Conservation (phyloP, 2,797 vertebrate species). For the Peromyscus nudipes region DNA sequence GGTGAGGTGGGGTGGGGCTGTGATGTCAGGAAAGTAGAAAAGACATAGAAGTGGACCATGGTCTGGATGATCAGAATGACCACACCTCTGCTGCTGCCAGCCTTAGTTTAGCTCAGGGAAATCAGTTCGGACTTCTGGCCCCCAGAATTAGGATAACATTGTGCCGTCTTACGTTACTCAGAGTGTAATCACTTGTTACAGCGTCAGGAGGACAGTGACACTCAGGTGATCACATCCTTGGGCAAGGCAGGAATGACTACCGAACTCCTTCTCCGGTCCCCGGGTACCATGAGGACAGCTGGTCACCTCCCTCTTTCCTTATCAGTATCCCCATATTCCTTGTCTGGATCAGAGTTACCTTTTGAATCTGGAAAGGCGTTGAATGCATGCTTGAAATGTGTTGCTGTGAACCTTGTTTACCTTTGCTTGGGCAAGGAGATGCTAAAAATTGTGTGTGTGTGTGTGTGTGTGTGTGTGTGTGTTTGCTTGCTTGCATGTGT, state of each 20-base stretch:
- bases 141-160: background rate
- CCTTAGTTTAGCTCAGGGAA: background rate
- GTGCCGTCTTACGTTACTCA: background rate
- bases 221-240: background rate
- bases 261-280: background rate
- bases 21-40: background rate
- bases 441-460: background rate
- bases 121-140: background rate
- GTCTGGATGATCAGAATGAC: background rate
- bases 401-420: background rate
- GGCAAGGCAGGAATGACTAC: background rate
- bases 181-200: background rate
- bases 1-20: background rate
- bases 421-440: background rate
- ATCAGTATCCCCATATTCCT: rapidly evolving
- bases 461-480: background rate
- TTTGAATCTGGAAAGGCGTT: background rate
- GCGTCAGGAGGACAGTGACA: background rate
- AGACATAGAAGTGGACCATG: background rate
- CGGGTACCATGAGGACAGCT: background rate
- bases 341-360: background rate
- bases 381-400: background rate
- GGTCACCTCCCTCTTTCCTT: background rate
- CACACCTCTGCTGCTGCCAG: background rate
- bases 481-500: background rate